A percentile compares a stretch with the other conserved stretches of the same genome.
Evolutionary conservation across 1,140 invertebrate species (phyloP).

Genomic region (Apis laboriosa): DNA sequence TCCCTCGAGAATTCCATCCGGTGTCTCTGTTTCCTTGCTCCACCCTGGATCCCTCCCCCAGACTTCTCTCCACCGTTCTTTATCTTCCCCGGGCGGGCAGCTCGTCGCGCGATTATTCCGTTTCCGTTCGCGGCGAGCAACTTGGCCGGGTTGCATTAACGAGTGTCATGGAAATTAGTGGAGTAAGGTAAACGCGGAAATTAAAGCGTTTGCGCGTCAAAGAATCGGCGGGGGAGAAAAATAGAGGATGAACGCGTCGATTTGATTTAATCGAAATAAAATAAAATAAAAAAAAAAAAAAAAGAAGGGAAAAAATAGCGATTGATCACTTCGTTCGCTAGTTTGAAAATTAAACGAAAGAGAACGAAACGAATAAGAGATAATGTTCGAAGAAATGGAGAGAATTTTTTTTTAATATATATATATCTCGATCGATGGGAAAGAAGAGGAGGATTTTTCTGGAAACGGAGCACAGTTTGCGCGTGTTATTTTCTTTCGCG

Average conservation of each 20-base stretch:
- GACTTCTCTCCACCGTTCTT: constrained; percentile 25
- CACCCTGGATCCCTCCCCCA: background rate
- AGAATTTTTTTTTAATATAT: too few species aligned
- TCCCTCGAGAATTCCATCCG: constrained; percentile 11
- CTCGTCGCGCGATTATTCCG: constrained; percentile 38
- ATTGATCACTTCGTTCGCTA: constrained; percentile 8
- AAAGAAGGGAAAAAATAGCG: background rate
- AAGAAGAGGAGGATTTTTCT: too few species aligned
- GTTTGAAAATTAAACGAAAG: background rate
- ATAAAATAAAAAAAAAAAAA: too few species aligned
- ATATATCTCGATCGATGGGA: too few species aligned
- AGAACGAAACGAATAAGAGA: too few species aligned
- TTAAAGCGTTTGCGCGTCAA: background rate
- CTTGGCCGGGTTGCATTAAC: constrained; percentile 47
- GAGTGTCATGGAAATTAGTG: constrained; percentile 44
- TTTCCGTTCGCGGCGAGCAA: constrained; percentile 27
- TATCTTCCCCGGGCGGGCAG: background rate
- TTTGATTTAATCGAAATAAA: background rate
- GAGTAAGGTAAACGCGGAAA: constrained; percentile 29
- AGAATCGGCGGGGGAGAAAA: background rate
- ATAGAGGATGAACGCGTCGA: background rate
- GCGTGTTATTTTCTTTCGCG: background rate
- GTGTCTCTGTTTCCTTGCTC: constrained; percentile 18
- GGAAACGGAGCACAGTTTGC: too few species aligned
- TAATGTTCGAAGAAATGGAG: background rate